These are phyloP conservation scores for Oligia fasciuncula DNA, from an alignment of 2,888 invertebrate species.

Conservation along the genomic window DNA sequence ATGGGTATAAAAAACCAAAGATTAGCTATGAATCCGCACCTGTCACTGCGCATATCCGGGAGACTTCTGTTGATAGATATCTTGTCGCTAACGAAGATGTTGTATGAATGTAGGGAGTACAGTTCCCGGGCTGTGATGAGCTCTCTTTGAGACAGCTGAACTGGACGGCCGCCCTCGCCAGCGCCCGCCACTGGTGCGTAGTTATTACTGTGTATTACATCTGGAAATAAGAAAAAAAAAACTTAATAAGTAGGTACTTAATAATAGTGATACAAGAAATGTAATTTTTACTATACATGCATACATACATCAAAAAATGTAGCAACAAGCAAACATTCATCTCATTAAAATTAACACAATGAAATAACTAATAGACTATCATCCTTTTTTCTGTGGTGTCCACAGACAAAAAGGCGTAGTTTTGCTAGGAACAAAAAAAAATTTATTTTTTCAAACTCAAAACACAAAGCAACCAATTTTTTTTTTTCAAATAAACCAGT, in stretches of 20 bases:
- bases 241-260: not conserved
- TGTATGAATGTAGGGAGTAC: slow-evolving; percentile 96
- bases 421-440: too few species aligned
- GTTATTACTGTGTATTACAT: slow-evolving; percentile 93
- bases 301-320: not conserved
- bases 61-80: slow-evolving; percentile 96
- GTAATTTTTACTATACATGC: not conserved
- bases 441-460: too few species aligned
- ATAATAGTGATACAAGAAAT: not conserved
- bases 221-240: slow-evolving; percentile 80
- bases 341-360: not conserved
- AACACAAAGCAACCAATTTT: not conserved
- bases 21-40: slow-evolving; percentile 78
- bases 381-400: not conserved
- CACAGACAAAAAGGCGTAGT: not conserved
- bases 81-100: slow-evolving; percentile 96
- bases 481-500: not conserved
- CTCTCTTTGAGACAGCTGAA: slow-evolving; percentile 93
- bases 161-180: slow-evolving; percentile 95
- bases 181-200: slow-evolving; percentile 93
- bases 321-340: not conserved
- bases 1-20: not conserved
- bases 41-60: slow-evolving; percentile 95
- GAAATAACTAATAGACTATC: not conserved
- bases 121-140: slow-evolving; percentile 94